A percentile compares a stretch with the other conserved stretches of the same genome.
phyloP scores from a whole-genome alignment of 1,140 invertebrate genomes.

The Drosophila equinoxialis region DNA sequence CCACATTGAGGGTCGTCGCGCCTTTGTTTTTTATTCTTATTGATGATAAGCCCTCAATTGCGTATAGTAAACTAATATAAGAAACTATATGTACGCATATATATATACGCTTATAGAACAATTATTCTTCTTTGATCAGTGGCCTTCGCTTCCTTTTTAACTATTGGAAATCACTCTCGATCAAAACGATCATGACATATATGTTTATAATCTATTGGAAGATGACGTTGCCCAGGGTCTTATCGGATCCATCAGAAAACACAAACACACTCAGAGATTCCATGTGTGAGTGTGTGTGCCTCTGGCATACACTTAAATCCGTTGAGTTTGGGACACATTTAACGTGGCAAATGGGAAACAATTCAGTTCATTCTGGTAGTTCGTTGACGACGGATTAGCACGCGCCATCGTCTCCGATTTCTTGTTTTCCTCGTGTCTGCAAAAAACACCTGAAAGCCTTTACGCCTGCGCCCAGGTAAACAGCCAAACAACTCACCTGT shows the following conservation, averaged over 20 bases:
- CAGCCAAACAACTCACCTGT: conserved; percentile 25
- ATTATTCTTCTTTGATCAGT: conserved; percentile 1
- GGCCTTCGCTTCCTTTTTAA: conserved; percentile 25
- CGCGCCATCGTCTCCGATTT: conserved; percentile 28
- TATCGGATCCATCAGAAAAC: conserved; percentile 28
- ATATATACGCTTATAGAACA: neutral
- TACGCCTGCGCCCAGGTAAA: conserved; percentile 24
- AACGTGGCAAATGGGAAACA: conserved; percentile 15
- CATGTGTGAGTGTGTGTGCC: conserved; percentile 12
- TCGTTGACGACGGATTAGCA: conserved; percentile 21
- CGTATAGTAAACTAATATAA: neutral
- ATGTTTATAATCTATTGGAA: conserved; percentile 54
- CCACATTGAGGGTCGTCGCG: conserved; percentile 11
- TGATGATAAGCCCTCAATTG: conserved; percentile 29
- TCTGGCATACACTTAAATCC: conserved; percentile 15
- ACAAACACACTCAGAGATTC: conserved; percentile 11
- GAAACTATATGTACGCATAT: neutral
- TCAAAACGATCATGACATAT: conserved; percentile 75
- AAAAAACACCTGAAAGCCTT: neutral
- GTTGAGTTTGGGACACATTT: conserved; percentile 20
- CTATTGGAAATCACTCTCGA: conserved; percentile 21
- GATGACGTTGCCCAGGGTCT: conserved; percentile 45
- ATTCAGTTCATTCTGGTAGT: conserved; percentile 16
- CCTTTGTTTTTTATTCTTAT: conserved; percentile 6
- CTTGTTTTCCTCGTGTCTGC: conserved; percentile 9